phyloP scores from a whole-genome alignment of 2,113 vertebrate genomes.

The Sebastes fasciatus region DNA sequence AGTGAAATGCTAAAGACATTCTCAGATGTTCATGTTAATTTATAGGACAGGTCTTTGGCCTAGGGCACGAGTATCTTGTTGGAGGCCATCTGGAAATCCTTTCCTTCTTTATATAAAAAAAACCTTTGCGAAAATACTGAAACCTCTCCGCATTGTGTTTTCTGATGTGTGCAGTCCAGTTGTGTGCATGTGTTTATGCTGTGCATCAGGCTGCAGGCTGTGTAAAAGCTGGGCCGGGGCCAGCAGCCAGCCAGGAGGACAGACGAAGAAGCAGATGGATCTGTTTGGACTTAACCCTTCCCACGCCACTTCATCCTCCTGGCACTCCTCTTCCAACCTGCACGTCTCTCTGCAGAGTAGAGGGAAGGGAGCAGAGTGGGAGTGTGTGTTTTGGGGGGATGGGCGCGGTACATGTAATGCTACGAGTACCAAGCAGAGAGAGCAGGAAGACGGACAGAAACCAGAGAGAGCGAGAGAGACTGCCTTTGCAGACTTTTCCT shows the following conservation, averaged over 20 bases:
- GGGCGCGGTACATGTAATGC: constrained; percentile 9
- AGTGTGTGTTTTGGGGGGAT: constrained; percentile 31
- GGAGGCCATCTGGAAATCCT: constrained; percentile 42
- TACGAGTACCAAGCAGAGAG: constrained; percentile 30
- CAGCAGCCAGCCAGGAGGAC: constrained; percentile 75
- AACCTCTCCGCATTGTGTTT: constrained; percentile 36
- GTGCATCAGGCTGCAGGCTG: constrained; percentile 52
- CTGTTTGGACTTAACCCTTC: constrained; percentile 83
- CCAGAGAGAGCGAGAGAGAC: constrained; percentile 16
- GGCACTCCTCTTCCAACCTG: constrained; percentile 55
- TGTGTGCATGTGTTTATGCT: constrained; percentile 49
- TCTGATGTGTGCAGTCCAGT: constrained; percentile 43
- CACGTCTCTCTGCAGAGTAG: constrained; percentile 43
- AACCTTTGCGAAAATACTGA: constrained; percentile 24
- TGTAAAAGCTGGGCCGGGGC: constrained; percentile 56
- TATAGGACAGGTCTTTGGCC: constrained; percentile 20
- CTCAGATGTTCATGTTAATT: constrained; percentile 24
- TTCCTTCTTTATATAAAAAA: not conserved
- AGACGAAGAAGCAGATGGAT: constrained; percentile 83
- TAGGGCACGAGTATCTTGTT: constrained; percentile 17
- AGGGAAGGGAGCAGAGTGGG: constrained; percentile 11
- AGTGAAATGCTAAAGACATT: constrained; percentile 20
- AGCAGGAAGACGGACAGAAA: constrained; percentile 21
- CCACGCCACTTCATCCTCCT: constrained; percentile 76
- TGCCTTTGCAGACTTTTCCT: constrained; percentile 35